Conservation (phyloP, 2,888 invertebrate species). For the Ctenicera cuprea region DNA sequence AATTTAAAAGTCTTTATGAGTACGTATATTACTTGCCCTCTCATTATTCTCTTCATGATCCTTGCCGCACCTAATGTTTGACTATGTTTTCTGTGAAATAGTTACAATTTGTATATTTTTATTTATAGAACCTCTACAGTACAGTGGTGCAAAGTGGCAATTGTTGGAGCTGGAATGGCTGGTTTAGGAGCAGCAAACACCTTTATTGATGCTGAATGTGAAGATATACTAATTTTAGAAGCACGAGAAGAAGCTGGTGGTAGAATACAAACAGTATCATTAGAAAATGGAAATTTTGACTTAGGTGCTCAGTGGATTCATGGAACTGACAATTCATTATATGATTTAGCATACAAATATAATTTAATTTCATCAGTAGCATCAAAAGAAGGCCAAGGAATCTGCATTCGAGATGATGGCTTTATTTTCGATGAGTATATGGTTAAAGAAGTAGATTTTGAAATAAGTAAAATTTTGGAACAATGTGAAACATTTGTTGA, state of each 20-base stretch:
- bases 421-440: slow-evolving; percentile 70
- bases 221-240: slow-evolving; percentile 76
- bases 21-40: too few relatives aligned
- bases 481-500: slow-evolving; percentile 73
- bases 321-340: slow-evolving; percentile 75
- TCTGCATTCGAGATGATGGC: slow-evolving; percentile 74
- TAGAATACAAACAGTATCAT: slow-evolving; percentile 72
- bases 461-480: slow-evolving; percentile 73
- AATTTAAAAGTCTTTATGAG: too few relatives aligned
- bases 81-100: too few relatives aligned
- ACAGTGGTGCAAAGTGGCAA: slow-evolving; percentile 67
- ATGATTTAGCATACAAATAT: slow-evolving; percentile 71
- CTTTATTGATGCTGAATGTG: slow-evolving; percentile 71
- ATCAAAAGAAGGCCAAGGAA: slow-evolving; percentile 77
- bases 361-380: slow-evolving; percentile 72
- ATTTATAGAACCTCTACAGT: slow-evolving; percentile 7
- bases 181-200: slow-evolving; percentile 77
- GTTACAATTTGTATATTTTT: slow-evolving; percentile 13
- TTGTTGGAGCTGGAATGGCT: slow-evolving; percentile 78
- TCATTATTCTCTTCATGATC: too few relatives aligned
- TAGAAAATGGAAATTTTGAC: slow-evolving; percentile 73
- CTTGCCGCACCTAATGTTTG: too few relatives aligned
- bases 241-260: slow-evolving; percentile 76
- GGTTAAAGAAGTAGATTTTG: slow-evolving; percentile 73
- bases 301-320: slow-evolving; percentile 81